These are phyloP conservation scores for Meandrusa payeni DNA, from an alignment of 2,888 invertebrate genomes.

Conservation along the genomic window DNA sequence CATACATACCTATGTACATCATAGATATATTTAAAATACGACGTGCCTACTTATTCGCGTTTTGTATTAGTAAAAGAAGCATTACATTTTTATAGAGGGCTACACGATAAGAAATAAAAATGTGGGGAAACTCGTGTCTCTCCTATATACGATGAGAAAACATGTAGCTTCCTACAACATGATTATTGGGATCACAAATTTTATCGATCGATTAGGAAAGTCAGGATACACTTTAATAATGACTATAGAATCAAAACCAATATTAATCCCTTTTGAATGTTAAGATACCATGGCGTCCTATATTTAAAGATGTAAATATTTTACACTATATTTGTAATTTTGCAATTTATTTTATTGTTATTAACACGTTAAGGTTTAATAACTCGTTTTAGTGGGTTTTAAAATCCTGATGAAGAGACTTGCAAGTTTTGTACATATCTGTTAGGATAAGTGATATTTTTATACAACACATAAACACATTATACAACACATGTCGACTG, in stretches of 20 bases:
- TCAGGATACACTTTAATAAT: no score
- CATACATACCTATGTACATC: no score
- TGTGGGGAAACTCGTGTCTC: constrained; percentile 40
- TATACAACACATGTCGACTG: constrained; percentile 10
- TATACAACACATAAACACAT: constrained; percentile 14
- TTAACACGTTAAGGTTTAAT: constrained; percentile 71
- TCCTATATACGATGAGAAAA: constrained; percentile 35
- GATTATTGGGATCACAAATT: no score
- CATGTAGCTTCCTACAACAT: constrained; percentile 37
- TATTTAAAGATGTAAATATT: constrained; percentile 76
- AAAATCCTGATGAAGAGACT: constrained; percentile 72
- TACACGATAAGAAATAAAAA: no score
- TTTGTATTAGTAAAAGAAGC: no score
- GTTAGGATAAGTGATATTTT: constrained; percentile 59
- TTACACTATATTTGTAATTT: constrained; percentile 70
- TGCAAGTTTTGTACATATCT: constrained; percentile 78
- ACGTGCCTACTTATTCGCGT: neutral
- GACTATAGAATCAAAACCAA: no score
- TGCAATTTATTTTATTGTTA: constrained; percentile 64
- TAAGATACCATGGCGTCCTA: constrained; percentile 39
- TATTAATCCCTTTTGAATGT: no score
- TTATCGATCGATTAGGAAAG: no score
- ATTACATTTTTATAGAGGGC: no score
- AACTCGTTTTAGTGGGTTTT: constrained; percentile 56
- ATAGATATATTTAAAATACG: no score